Percentiles rank a stretch among this genome's conserved stretches.
These are phyloP conservation scores for Aselliscus stoliczkanus DNA, from an alignment of 2,797 vertebrate genomes.

Conservation along the genomic window DNA sequence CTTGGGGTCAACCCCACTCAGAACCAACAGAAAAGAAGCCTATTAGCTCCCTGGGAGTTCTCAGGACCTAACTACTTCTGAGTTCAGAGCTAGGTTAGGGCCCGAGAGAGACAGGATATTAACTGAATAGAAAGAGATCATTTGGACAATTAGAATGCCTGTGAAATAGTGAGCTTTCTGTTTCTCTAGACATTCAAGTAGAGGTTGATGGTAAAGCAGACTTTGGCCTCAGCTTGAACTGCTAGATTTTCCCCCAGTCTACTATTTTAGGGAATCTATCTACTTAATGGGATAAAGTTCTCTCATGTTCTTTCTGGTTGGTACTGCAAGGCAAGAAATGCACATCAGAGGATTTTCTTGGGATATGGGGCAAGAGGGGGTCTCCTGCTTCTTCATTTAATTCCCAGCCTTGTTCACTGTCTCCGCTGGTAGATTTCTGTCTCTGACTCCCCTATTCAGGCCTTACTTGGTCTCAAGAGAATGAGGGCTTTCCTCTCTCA, in stretches of 20 bases:
- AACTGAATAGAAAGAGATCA: background rate
- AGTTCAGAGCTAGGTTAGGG: background rate
- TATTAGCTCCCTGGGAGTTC: background rate
- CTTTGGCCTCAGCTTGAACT: background rate
- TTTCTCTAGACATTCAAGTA: background rate
- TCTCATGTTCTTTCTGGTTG: background rate
- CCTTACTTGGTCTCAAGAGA: background rate
- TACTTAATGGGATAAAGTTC: background rate
- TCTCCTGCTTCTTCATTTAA: background rate
- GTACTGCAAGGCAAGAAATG: background rate
- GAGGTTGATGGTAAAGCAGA: background rate
- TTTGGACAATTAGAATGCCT: background rate
- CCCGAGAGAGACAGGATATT: background rate
- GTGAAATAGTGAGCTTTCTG: too few relatives aligned
- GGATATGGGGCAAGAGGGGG: fast-evolving
- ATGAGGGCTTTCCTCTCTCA: background rate
- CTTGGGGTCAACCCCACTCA: background rate
- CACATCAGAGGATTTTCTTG: background rate
- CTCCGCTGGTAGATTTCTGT: background rate
- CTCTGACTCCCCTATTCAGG: background rate
- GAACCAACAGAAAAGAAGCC: background rate
- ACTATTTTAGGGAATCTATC: background rate
- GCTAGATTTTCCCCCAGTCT: background rate
- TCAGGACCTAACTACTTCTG: background rate
- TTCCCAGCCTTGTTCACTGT: background rate